These are phyloP conservation scores for Sitophilus oryzae DNA, from an alignment of 1,140 invertebrate genomes.

Conservation along the genomic window DNA sequence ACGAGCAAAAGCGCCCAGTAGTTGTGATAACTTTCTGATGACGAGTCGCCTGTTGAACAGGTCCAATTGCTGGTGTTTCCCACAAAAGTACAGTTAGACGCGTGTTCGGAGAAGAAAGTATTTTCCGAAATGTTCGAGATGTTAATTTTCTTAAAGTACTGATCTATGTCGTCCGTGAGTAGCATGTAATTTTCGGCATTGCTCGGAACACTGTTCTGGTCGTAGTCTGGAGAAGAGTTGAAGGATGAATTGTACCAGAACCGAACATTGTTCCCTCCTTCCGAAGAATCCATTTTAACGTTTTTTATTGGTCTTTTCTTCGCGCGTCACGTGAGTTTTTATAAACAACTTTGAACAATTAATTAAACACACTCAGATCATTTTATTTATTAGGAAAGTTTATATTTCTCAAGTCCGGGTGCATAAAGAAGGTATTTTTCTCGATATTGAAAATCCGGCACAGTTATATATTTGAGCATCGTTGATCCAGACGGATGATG, in stretches of 20 bases:
- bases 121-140: conserved; percentile 30
- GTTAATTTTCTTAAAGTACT: conserved; percentile 40
- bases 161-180: conserved; percentile 40
- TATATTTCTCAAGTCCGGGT: background rate
- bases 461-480: too few species aligned
- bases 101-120: conserved; percentile 25
- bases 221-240: conserved; percentile 9
- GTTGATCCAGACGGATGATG: background rate
- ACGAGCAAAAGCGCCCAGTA: conserved; percentile 58
- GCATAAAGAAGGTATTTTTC: too few species aligned
- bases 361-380: background rate
- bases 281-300: conserved; percentile 6
- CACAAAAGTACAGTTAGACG: conserved; percentile 32
- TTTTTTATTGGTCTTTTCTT: conserved; percentile 4
- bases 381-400: background rate
- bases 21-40: conserved; percentile 25
- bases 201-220: conserved; percentile 14
- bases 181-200: conserved; percentile 35
- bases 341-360: background rate
- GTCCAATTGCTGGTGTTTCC: conserved; percentile 34
- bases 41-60: conserved; percentile 15
- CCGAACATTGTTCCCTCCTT: conserved; percentile 10
- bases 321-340: too few species aligned
- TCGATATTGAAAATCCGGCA: background rate
- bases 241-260: conserved; percentile 29